These are phyloP conservation scores for Tubulanus polymorphus DNA, from an alignment of 2,888 invertebrate species.

Conservation along the genomic window DNA sequence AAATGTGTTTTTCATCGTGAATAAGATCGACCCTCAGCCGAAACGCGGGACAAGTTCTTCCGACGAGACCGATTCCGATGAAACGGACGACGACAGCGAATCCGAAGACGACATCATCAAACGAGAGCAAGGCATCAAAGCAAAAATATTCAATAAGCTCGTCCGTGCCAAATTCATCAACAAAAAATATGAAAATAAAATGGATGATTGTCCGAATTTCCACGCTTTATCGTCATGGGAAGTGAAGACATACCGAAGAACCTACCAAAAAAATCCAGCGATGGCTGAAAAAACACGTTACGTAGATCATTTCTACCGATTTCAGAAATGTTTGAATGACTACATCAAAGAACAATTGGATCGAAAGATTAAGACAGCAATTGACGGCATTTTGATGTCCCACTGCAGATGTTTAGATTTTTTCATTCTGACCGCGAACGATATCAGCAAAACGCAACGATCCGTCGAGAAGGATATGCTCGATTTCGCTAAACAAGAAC, in stretches of 20 bases:
- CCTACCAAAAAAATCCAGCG: not conserved
- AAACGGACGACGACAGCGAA: not conserved
- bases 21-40: not conserved
- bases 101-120: not conserved
- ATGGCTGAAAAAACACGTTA: not conserved
- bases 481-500: too few relatives aligned
- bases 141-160: not conserved
- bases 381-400: not conserved
- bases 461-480: not conserved
- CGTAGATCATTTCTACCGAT: not conserved
- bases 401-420: not conserved
- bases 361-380: not conserved
- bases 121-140: not conserved
- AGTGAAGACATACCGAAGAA: not conserved
- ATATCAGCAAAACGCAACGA: not conserved
- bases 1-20: constrained; percentile 1
- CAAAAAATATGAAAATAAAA: not conserved
- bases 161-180: not conserved
- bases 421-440: not conserved
- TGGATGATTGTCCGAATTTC: not conserved
- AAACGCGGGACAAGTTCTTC: not conserved
- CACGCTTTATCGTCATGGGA: not conserved
- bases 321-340: not conserved
- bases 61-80: too few relatives aligned
- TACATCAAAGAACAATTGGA: not conserved